Conservation (phyloP, 2,888 invertebrate species). For the Philereme vetulata region DNA sequence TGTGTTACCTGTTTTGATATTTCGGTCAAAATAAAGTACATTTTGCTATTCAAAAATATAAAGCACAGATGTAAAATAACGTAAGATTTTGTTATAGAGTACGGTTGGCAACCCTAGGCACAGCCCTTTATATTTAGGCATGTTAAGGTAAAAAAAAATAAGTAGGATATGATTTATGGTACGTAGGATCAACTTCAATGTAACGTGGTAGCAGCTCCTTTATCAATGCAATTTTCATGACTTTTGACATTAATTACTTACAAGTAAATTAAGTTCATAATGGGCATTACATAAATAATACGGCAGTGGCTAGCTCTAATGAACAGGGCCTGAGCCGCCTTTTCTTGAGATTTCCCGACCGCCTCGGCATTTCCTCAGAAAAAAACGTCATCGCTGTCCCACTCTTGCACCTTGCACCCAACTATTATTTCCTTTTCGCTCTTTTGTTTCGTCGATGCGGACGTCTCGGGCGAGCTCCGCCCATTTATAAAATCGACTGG, state of each 20-base stretch:
- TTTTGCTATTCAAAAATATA: no score
- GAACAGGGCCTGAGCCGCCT: conserved; percentile 52
- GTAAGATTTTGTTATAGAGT: no score
- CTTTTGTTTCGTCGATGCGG: conserved; percentile 77
- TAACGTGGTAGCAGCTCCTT: conserved; percentile 16
- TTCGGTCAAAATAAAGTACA: no score
- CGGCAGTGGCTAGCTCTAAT: conserved; percentile 46
- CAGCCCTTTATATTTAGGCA: no score
- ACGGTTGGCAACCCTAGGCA: no score
- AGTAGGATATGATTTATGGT: no score
- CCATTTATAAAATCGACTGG: conserved; percentile 83
- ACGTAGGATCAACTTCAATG: neutral
- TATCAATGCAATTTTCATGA: conserved; percentile 43
- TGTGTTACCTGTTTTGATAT: no score
- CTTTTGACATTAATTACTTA: conserved; percentile 42
- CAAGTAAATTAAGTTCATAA: conserved; percentile 47
- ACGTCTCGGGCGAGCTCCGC: conserved; percentile 80
- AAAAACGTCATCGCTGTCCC: conserved; percentile 64
- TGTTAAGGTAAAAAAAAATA: no score
- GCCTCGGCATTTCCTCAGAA: conserved; percentile 69
- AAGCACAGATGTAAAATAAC: no score
- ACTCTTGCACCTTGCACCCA: conserved; percentile 76
- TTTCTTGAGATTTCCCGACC: conserved; percentile 76
- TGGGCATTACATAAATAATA: conserved; percentile 55
- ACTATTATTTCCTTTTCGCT: conserved; percentile 78